A percentile compares a stretch with the other conserved stretches of the same genome.
Conservation (phyloP, 53 echinoderm and acorn worm genomes). For the Henricia sp. region DNA sequence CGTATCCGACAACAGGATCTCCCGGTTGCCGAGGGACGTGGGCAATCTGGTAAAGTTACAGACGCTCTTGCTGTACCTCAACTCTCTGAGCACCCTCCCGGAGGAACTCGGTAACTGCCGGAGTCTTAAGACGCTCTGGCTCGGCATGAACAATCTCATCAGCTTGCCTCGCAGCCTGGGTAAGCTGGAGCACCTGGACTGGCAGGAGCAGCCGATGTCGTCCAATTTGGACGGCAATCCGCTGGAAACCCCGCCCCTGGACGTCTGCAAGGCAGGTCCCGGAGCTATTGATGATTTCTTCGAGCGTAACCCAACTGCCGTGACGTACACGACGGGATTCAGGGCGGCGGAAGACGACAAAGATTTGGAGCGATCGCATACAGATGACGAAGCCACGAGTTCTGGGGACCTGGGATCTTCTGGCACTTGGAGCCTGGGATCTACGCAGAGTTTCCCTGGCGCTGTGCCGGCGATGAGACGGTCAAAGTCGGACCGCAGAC, state of each 20-base stretch:
- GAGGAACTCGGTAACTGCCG: slow-evolving; percentile 78
- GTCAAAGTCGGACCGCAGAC: background rate
- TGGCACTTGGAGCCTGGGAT: slow-evolving; percentile 29
- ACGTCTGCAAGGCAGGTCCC: slow-evolving; percentile 80
- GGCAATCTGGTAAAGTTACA: slow-evolving; percentile 73
- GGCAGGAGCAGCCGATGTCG: slow-evolving; percentile 77
- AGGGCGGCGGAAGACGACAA: slow-evolving; percentile 37
- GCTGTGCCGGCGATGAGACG: slow-evolving; percentile 15
- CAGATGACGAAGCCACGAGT: slow-evolving; percentile 23
- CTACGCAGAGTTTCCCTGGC: slow-evolving; percentile 49
- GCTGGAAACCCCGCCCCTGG: slow-evolving; percentile 77
- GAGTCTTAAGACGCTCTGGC: slow-evolving; percentile 77
- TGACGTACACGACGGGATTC: slow-evolving; percentile 50
- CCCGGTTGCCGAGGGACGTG: slow-evolving; percentile 67
- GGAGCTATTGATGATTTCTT: slow-evolving; percentile 74
- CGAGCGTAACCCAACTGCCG: slow-evolving; percentile 22
- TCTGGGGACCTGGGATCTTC: slow-evolving; percentile 25
- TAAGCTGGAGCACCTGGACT: slow-evolving; percentile 70
- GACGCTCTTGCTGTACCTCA: slow-evolving; percentile 76
- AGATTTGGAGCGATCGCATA: slow-evolving; percentile 1
- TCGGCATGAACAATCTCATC: slow-evolving; percentile 78
- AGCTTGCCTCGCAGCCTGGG: slow-evolving; percentile 80
- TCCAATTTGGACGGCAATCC: slow-evolving; percentile 95
- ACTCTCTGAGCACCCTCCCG: slow-evolving; percentile 75
- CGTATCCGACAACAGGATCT: slow-evolving; percentile 84